These are phyloP conservation scores for Phenganax subtilis DNA, from an alignment of 92 coral and sea anemone species.

Conservation along the genomic window DNA sequence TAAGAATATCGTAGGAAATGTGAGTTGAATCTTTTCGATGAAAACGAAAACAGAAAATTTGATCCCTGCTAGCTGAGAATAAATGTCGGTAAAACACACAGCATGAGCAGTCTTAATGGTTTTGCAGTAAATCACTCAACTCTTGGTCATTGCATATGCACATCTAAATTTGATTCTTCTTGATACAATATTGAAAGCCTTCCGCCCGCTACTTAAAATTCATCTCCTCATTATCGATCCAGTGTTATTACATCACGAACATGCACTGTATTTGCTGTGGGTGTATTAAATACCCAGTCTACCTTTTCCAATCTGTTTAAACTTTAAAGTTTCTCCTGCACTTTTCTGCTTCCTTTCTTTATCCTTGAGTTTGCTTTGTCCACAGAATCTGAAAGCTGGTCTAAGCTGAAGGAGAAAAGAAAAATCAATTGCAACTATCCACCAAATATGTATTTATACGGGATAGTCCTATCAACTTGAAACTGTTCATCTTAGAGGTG, in stretches of 20 bases:
- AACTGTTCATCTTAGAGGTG: no score
- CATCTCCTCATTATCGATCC: no score
- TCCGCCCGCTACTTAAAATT: no score
- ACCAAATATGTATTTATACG: not conserved
- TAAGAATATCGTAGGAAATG: slow-evolving; percentile 4
- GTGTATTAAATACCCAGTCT: not conserved
- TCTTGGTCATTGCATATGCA: no score
- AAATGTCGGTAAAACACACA: not conserved
- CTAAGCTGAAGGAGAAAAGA: slow-evolving; percentile 29
- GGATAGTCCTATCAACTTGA: not conserved
- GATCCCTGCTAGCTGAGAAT: not conserved
- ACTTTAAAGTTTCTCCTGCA: slow-evolving; percentile 28
- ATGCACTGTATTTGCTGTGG: not conserved
- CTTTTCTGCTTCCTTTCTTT: slow-evolving; percentile 54
- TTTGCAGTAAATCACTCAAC: not conserved
- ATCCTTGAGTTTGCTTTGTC: slow-evolving; percentile 88
- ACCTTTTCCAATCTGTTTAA: not conserved
- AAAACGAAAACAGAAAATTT: not conserved
- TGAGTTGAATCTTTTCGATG: not conserved
- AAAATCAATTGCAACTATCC: not conserved
- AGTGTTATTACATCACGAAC: no score
- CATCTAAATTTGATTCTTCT: no score
- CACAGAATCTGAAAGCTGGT: slow-evolving; percentile 76
- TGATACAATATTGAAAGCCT: no score
- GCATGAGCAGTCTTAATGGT: not conserved